Conservation (phyloP, 2,113 vertebrate genomes). For the Tonatia bakeri region DNA sequence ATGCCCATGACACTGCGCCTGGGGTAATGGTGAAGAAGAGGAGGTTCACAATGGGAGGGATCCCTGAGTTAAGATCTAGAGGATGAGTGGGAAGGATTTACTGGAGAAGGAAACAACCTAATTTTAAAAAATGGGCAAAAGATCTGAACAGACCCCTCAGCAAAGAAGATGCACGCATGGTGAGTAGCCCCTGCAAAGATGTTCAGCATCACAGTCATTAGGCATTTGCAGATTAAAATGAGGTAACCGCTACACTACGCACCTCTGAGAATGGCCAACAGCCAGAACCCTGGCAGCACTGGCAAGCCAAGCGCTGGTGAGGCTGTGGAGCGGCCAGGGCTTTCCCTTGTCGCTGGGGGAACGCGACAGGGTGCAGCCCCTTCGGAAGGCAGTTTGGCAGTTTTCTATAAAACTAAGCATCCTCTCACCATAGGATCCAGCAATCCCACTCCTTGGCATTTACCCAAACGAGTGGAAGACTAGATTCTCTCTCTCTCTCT, state of each 20-base stretch:
- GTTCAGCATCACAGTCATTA: background rate
- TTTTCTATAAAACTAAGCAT: background rate
- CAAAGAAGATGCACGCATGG: background rate
- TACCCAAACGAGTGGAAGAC: background rate
- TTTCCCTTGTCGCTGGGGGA: background rate
- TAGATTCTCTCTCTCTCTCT: background rate
- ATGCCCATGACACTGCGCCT: background rate
- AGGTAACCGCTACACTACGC: no score
- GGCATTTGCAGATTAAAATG: background rate
- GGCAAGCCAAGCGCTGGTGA: background rate
- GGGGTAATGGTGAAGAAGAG: background rate
- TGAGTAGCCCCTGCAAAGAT: background rate
- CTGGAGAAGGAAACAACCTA: background rate
- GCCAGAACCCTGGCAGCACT: background rate
- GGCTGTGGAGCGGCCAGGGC: background rate
- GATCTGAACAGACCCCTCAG: background rate
- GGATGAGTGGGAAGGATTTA: background rate
- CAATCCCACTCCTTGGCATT: background rate
- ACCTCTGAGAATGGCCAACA: background rate
- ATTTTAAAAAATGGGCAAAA: background rate
- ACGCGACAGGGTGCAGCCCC: background rate
- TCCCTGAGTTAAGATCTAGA: background rate
- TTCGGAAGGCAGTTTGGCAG: background rate
- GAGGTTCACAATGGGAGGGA: background rate
- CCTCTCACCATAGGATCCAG: background rate